A percentile compares a stretch with the other conserved stretches of the same genome.
These are phyloP conservation scores for Drosophila testacea DNA, from an alignment of 2,888 invertebrate species.

Conservation along the genomic window DNA sequence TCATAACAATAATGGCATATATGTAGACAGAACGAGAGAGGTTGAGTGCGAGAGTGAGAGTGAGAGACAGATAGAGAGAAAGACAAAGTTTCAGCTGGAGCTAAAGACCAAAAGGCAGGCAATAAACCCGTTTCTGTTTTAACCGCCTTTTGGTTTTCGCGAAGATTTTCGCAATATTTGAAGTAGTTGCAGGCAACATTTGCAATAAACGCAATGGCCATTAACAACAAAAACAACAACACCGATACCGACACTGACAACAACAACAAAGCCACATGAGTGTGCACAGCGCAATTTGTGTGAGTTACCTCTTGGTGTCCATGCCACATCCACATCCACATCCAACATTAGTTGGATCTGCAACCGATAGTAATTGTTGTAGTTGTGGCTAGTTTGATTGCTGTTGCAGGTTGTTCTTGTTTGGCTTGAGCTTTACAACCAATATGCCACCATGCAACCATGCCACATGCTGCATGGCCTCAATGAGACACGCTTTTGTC, in stretches of 20 bases:
- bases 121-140: constrained; percentile 65
- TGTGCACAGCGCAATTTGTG: constrained; percentile 56
- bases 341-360: constrained; percentile 47
- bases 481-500: constrained; percentile 50
- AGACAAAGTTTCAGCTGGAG: constrained; percentile 9
- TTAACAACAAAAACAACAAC: constrained; percentile 50
- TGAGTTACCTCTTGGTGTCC: constrained; percentile 43
- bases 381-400: constrained; percentile 32
- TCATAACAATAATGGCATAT: constrained; percentile 44
- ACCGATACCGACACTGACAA: constrained; percentile 28
- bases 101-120: constrained; percentile 37
- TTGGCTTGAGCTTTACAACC: background rate
- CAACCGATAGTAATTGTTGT: constrained; percentile 51
- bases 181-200: constrained; percentile 65
- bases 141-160: constrained; percentile 59
- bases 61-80: constrained; percentile 24
- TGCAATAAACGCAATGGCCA: constrained; percentile 73
- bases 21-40: constrained; percentile 12
- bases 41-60: constrained; percentile 5
- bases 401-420: constrained; percentile 33
- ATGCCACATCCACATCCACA: constrained; percentile 39
- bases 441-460: constrained; percentile 29
- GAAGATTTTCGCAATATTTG: constrained; percentile 74
- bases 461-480: constrained; percentile 37
- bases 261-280: constrained; percentile 42